Evolutionary conservation across 2,797 vertebrate genomes (phyloP), one percentile per base, ranked within the genome.

Genomic region (Erpetoichthys calabaricus): DNA sequence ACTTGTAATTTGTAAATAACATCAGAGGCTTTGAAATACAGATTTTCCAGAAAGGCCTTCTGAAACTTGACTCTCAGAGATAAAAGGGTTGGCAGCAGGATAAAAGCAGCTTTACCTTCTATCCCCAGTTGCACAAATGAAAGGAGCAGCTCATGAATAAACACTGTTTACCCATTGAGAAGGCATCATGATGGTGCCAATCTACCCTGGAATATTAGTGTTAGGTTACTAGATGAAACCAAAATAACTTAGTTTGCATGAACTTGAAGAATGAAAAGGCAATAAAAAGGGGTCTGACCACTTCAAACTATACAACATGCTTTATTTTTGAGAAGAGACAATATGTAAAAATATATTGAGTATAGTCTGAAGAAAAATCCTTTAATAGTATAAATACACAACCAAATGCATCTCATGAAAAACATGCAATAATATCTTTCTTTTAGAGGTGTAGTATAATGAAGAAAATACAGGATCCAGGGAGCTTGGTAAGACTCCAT

Each of bases 1-100:
- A 77, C 42, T 56, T 54, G 57, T 51, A 46, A 57, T 71, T 77
- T 70, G 57, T 64, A 64, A 67, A 67, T 66, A 62, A 60, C 69
- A 70, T 67, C 62, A 42, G 62, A 68, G 64, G 62, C 78, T 83
- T 78, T 86, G 77, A 84, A 82, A 83, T 75, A 67, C 75, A 79
- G 79, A 73, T 76, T 64, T 68, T 66, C 64, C 72, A 70, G 68
- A 72, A 77, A 73, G 67, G 63, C 70, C 82, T 73, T 68, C 67
- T 78, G 86, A 87, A 89, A 91, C 79, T 65, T 68, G 81, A 89
- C 80, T 80, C 73, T 65, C 73, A 65, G 65, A 71, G 76, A 81
- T 83, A 81, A 81, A 81, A 78, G 72, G 64, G 60, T 45, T 78
- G 62, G 70, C 69, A 72, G 62, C 4, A 58, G 56, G 73, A 78